Evolutionary conservation across 2,113 vertebrate genomes (phyloP), one percentile per base, ranked within the genome.

Genomic region (Scolopax mira): DNA sequence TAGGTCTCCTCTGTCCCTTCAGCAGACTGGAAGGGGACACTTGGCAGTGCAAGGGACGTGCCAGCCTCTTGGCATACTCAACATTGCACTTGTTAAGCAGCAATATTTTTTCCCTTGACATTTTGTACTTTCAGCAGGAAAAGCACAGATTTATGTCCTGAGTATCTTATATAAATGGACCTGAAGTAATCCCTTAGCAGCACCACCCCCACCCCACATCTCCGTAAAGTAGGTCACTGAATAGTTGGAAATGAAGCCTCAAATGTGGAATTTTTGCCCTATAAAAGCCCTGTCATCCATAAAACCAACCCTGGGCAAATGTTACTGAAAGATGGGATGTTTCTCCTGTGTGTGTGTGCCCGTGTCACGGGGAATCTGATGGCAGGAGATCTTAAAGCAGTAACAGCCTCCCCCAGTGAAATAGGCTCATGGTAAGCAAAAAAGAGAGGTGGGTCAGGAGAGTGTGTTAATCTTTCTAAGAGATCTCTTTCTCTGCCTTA

Each of bases 21-120:
- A 61, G 55, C 35, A 55, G 27, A 1, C 3, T 10, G 33, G 46
- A 42, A 77, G 13, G 60, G 46, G 67, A 5, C 0, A 0, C 0
- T 3, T 27, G 52, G 55, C 48, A 16, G 21, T 19, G 33, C 39
- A 5, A 37, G 64, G 52, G 69, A 30, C 7, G 1, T 11, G 33
- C 22, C 60, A 57, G 25, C 19, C 35, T 73, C 31, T 21, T 16
- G 51, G 13, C 55, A 15, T 17, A 3, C 23, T 66, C 1, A 1
- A 37, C 39, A 11, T 60, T 33, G 10, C 22, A 2, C 42, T 65
- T 22, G 17, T 73, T 77, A 27, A 25, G 42, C 15, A 14, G 91
- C 55, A 44, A 10, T 78, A 7, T 31, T 62, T 82, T 82, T 48
- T 15, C 73, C 46, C 15, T 31, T 61, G 77, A 27, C 23, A 16